phyloP scores from a whole-genome alignment of 2,797 vertebrate species.

The Cygnus olor region DNA sequence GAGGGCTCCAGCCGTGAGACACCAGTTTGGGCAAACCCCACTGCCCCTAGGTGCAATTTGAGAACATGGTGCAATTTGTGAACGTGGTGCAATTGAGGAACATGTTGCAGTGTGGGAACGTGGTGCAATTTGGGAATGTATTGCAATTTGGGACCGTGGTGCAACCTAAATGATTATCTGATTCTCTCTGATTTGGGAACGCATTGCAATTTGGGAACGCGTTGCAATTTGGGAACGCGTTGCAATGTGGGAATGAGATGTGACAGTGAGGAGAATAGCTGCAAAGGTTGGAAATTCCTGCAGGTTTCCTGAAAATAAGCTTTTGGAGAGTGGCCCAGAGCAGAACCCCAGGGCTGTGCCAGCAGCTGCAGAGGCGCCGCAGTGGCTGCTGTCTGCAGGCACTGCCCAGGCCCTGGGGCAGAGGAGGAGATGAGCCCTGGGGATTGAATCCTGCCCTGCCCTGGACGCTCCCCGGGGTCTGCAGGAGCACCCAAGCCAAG shows the following conservation, averaged over 20 bases:
- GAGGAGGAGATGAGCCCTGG: background rate
- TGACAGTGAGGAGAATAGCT: background rate
- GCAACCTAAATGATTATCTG: too few species aligned
- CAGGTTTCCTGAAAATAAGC: background rate
- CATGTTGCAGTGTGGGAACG: background rate
- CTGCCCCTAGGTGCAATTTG: too few species aligned
- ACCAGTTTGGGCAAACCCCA: background rate
- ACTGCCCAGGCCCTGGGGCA: too few species aligned
- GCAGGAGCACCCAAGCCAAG: too few species aligned
- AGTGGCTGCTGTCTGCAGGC: too few species aligned
- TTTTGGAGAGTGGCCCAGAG: background rate
- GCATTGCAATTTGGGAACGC: rapidly evolving
- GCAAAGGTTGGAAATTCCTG: background rate
- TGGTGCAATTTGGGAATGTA: rapidly evolving
- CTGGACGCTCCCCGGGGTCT: background rate
- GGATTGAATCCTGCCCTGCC: background rate
- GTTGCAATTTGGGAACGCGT: rapidly evolving
- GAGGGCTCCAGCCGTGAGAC: background rate
- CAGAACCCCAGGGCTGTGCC: background rate
- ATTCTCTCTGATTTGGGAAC: background rate
- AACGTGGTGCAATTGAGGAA: too few species aligned
- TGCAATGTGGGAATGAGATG: background rate
- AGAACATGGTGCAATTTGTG: too few species aligned
- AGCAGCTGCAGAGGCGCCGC: background rate
- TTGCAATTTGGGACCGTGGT: background rate